Percentiles rank a stretch among this genome's conserved stretches.
phyloP scores from a whole-genome alignment of 2,888 invertebrate genomes.

The Argyresthia goedartella region DNA sequence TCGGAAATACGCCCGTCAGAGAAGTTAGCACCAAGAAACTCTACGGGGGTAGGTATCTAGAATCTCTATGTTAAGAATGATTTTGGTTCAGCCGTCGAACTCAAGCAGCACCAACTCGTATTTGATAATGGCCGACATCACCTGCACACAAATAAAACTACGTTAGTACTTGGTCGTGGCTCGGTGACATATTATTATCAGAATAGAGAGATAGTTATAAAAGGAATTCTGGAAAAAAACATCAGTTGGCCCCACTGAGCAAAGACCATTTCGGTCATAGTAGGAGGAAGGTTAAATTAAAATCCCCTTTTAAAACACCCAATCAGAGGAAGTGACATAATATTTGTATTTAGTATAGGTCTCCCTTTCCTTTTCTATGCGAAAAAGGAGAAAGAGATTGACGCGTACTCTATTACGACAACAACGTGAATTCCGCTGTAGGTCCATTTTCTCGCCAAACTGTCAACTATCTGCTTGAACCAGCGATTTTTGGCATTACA shows the following conservation, averaged over 20 bases:
- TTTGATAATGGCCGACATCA: slow-evolving; percentile 26
- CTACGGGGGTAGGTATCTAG: too few species aligned
- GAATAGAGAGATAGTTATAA: background rate
- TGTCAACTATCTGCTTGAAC: too few species aligned
- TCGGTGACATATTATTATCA: background rate
- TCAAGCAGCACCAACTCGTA: slow-evolving; percentile 31
- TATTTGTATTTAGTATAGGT: too few species aligned
- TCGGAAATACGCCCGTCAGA: too few species aligned
- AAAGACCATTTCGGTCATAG: background rate
- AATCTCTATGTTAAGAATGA: too few species aligned
- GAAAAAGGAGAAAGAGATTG: too few species aligned
- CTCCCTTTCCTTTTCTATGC: too few species aligned
- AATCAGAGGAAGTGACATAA: too few species aligned
- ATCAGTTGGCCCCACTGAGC: background rate
- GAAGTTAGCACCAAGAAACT: too few species aligned
- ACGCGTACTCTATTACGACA: too few species aligned
- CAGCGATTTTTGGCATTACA: too few species aligned
- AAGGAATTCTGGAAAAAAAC: background rate
- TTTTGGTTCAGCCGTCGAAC: slow-evolving; percentile 10
- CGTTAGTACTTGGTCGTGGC: background rate
- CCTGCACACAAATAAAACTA: slow-evolving; percentile 20
- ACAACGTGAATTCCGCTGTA: too few species aligned
- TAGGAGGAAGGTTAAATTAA: background rate
- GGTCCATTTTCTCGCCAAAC: background rate
- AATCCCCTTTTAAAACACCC: background rate